These are phyloP conservation scores for Muscicapa adusta DNA, from an alignment of 2,113 vertebrate genomes.

Conservation along the genomic window DNA sequence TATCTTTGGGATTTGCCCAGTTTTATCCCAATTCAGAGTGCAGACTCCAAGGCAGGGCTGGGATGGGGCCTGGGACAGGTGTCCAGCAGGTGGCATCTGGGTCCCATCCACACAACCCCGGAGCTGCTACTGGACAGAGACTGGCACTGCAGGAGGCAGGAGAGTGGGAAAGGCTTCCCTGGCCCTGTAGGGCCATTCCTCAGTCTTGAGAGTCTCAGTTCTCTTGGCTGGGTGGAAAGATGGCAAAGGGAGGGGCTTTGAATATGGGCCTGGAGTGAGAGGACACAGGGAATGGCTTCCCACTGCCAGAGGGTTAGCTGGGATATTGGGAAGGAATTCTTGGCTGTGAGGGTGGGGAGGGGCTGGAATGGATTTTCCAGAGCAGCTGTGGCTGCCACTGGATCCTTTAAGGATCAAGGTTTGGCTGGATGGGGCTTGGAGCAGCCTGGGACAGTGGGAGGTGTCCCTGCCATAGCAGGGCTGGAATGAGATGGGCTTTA, in stretches of 20 bases:
- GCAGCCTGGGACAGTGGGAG: rapidly evolving
- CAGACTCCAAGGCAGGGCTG: background rate
- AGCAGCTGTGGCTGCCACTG: background rate
- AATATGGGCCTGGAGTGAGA: background rate
- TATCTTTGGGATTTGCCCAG: background rate
- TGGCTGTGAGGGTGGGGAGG: background rate
- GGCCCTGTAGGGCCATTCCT: rapidly evolving
- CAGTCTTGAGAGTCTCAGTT: rapidly evolving
- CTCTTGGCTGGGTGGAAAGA: background rate
- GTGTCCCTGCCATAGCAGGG: background rate
- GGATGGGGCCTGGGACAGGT: background rate
- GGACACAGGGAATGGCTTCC: background rate
- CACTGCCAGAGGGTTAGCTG: background rate
- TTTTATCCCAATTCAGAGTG: background rate
- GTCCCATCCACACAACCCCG: rapidly evolving
- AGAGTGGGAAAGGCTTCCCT: background rate
- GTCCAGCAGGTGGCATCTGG: constrained; percentile 43
- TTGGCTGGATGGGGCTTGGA: rapidly evolving
- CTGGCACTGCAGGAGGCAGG: rapidly evolving
- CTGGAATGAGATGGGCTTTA: rapidly evolving
- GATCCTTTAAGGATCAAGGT: background rate
- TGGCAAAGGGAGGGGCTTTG: background rate
- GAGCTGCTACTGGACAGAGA: background rate
- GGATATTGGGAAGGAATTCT: background rate
- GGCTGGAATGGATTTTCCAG: background rate